These are phyloP conservation scores for Phyllotreta cruciferae DNA, from an alignment of 2,888 invertebrate genomes.

Conservation along the genomic window DNA sequence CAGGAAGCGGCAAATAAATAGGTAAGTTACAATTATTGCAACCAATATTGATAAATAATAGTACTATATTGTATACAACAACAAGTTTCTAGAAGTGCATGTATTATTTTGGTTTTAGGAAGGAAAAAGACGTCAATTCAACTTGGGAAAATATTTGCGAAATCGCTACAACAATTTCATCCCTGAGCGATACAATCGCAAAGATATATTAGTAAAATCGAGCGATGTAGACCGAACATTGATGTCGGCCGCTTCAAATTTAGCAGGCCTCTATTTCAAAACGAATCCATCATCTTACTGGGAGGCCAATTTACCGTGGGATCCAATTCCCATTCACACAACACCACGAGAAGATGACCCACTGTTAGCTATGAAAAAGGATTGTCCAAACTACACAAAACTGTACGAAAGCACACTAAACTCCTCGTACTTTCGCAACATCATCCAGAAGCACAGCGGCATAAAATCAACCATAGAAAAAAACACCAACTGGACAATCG, in stretches of 20 bases:
- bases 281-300: conserved; percentile 62
- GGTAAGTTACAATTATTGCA: too few species aligned
- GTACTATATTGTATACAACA: too few species aligned
- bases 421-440: conserved; percentile 24
- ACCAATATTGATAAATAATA: too few species aligned
- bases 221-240: conserved; percentile 89
- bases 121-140: conserved; percentile 27
- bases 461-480: conserved; percentile 16
- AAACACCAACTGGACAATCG: conserved; percentile 30
- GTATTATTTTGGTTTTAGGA: conserved; percentile 20
- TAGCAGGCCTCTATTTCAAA: conserved; percentile 79
- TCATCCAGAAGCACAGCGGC: conserved; percentile 19
- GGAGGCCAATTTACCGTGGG: conserved; percentile 65
- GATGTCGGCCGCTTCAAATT: conserved; percentile 82
- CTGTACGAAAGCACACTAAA: conserved; percentile 11
- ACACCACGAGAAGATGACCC: conserved; percentile 42
- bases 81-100: too few species aligned
- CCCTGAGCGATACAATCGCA: conserved; percentile 62
- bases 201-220: conserved; percentile 69
- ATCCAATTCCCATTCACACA: conserved; percentile 76
- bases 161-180: conserved; percentile 67
- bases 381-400: conserved; percentile 43
- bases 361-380: conserved; percentile 62
- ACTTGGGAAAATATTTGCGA: conserved; percentile 32
- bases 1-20: neutral